These are phyloP conservation scores for Ichneumon xanthorius DNA, from an alignment of 2,888 invertebrate species.

Conservation along the genomic window DNA sequence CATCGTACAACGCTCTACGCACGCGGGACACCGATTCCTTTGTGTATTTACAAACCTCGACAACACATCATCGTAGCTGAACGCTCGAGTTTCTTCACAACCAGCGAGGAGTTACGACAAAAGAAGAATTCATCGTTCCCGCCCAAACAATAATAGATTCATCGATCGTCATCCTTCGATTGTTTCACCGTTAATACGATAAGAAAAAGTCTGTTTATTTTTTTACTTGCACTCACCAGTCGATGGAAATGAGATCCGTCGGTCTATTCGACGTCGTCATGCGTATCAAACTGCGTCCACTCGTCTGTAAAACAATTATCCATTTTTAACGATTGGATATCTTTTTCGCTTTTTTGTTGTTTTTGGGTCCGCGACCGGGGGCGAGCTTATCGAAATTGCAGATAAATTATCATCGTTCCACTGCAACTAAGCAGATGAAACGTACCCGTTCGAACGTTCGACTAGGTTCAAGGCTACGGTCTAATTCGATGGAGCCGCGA, in stretches of 20 bases:
- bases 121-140: background rate
- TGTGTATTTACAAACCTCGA: slow-evolving; percentile 31
- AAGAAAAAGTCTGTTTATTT: background rate
- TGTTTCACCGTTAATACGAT: background rate
- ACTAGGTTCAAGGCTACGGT: slow-evolving; percentile 61
- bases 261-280: slow-evolving; percentile 76
- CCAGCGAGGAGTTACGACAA: background rate
- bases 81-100: background rate
- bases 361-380: background rate
- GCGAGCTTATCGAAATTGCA: background rate
- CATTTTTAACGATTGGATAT: slow-evolving; percentile 1
- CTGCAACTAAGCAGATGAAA: background rate
- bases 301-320: slow-evolving; percentile 45
- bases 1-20: background rate
- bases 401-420: slow-evolving; percentile 10
- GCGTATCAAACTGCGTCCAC: slow-evolving; percentile 69
- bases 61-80: background rate
- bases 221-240: slow-evolving; percentile 76
- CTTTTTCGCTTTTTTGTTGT: background rate
- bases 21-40: slow-evolving; percentile 10
- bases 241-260: slow-evolving; percentile 75
- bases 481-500: slow-evolving; percentile 56
- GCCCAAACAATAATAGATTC: slow-evolving; percentile 36
- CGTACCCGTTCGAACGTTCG: background rate
- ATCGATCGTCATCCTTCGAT: slow-evolving; percentile 35